phyloP scores from a whole-genome alignment of 2,113 vertebrate species.

The Protobothrops flavoviridis region DNA sequence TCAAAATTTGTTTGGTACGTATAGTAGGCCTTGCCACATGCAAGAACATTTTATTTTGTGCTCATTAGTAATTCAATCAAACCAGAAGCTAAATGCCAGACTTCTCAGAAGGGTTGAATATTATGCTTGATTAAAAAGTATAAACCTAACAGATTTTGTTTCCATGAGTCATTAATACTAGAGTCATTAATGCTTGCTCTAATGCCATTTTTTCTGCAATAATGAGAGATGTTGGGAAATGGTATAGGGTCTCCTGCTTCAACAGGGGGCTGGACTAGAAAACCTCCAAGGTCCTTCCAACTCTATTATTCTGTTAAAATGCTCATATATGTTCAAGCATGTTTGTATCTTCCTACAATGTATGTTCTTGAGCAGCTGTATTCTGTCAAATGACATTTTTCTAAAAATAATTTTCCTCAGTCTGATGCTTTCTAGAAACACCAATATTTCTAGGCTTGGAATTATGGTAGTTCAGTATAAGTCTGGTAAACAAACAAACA shows the following conservation, averaged over 20 bases:
- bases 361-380: background rate
- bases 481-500: background rate
- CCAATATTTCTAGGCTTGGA: background rate
- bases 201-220: background rate
- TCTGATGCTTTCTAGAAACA: background rate
- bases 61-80: background rate
- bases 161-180: background rate
- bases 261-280: background rate
- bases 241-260: background rate
- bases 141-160: background rate
- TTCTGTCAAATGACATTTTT: background rate
- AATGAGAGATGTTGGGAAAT: background rate
- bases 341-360: background rate
- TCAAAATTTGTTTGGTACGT: background rate
- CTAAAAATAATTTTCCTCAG: background rate
- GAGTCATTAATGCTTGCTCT: background rate
- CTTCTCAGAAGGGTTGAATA: background rate
- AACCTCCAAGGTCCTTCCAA: background rate
- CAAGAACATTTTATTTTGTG: background rate
- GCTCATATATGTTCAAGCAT: background rate
- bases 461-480: background rate
- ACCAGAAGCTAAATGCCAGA: background rate
- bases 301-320: background rate
- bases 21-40: background rate
- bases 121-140: background rate